phyloP scores from a whole-genome alignment of 1,140 invertebrate species.

The Caenorhabditis tropicalis region DNA sequence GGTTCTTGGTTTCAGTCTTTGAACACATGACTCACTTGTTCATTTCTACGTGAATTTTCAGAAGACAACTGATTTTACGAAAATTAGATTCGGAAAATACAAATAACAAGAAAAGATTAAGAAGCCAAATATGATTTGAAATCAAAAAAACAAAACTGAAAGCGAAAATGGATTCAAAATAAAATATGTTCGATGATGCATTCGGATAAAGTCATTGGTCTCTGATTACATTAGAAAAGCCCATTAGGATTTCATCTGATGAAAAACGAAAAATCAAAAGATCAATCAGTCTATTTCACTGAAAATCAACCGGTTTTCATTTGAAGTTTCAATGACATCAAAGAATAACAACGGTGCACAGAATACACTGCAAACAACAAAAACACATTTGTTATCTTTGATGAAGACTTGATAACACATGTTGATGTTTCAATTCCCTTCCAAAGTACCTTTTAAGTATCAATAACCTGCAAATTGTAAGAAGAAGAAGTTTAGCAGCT shows the following conservation, averaged over 20 bases:
- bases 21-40: too few relatives aligned
- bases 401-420: background rate
- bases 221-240: too few relatives aligned
- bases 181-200: too few relatives aligned
- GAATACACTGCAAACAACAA: background rate
- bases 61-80: too few relatives aligned
- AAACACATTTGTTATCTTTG: background rate
- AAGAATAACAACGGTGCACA: background rate
- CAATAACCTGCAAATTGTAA: background rate
- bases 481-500: background rate
- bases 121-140: too few relatives aligned
- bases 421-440: background rate
- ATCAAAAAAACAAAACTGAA: too few relatives aligned
- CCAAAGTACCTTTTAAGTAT: background rate
- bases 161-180: too few relatives aligned
- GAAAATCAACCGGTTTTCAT: constrained; percentile 6
- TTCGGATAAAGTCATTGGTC: too few relatives aligned
- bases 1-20: background rate
- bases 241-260: background rate
- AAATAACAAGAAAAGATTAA: too few relatives aligned
- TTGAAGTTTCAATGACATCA: constrained; percentile 31
- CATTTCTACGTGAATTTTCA: too few relatives aligned
- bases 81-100: too few relatives aligned
- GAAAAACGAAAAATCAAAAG: constrained; percentile 12
- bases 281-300: background rate